Evolutionary conservation across 2,888 invertebrate species (phyloP).

Genomic region (Hypolimnas misippus): DNA sequence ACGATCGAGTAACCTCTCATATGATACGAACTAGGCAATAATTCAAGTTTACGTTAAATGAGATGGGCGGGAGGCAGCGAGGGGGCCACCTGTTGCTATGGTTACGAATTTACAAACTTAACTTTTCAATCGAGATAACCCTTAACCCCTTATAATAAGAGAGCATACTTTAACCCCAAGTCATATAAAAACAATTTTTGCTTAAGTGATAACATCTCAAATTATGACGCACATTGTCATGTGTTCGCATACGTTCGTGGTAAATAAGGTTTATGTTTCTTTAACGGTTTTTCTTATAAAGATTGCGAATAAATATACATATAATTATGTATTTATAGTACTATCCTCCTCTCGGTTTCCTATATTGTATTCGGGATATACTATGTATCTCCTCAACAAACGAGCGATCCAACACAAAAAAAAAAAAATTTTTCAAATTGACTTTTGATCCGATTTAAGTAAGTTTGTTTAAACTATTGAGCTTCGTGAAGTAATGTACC

Average conservation of each 20-base stretch:
- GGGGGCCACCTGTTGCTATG: constrained; percentile 72
- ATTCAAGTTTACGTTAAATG: constrained; percentile 59
- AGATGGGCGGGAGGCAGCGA: constrained; percentile 49
- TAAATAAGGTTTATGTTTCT: constrained; percentile 9
- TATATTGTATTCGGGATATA: too few relatives aligned
- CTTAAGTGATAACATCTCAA: constrained; percentile 5
- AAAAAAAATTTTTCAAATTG: too few relatives aligned
- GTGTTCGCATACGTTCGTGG: constrained; percentile 12
- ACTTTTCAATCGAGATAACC: constrained; percentile 35
- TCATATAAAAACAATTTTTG: constrained; percentile 16
- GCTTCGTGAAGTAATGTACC: too few relatives aligned
- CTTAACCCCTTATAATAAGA: constrained; percentile 21
- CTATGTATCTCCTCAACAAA: too few relatives aligned
- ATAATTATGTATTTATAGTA: not conserved
- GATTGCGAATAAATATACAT: not conserved
- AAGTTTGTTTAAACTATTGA: too few relatives aligned
- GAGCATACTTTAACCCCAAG: not conserved
- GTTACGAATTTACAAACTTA: constrained; percentile 52
- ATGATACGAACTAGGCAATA: constrained; percentile 63
- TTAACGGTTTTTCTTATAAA: constrained; percentile 4
- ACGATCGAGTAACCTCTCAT: constrained; percentile 49
- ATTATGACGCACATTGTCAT: constrained; percentile 13
- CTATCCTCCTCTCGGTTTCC: too few relatives aligned
- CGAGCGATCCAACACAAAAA: too few relatives aligned
- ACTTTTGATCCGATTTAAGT: too few relatives aligned